Conservation (phyloP, 2,797 vertebrate genomes). For the Sebastes melanostomus region DNA sequence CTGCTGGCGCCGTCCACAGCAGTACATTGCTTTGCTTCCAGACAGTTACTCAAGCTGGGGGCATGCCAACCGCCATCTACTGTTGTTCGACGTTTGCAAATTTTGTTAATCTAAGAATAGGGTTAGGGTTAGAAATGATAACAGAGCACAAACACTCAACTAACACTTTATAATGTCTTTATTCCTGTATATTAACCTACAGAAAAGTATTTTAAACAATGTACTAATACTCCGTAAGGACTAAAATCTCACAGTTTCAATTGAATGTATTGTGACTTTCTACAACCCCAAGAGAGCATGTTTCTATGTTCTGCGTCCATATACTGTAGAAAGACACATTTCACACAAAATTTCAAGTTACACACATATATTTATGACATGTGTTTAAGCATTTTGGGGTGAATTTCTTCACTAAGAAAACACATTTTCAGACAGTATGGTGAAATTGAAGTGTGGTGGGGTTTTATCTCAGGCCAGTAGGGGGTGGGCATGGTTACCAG, state of each 20-base stretch:
- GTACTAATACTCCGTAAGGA: background rate
- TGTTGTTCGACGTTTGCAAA: accelerated
- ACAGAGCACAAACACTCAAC: background rate
- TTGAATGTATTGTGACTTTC: background rate
- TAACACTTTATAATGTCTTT: background rate
- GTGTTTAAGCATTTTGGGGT: background rate
- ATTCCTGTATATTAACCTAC: background rate
- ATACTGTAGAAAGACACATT: background rate
- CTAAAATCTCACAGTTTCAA: background rate
- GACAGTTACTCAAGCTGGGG: too few species aligned
- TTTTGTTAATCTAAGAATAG: background rate
- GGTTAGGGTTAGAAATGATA: background rate
- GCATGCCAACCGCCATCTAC: too few species aligned
- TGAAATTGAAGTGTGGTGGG: background rate
- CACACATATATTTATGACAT: background rate
- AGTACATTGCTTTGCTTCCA: too few species aligned
- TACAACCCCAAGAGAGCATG: background rate
- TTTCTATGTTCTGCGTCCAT: background rate
- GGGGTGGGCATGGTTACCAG: conserved; percentile 36
- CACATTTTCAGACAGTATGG: background rate
- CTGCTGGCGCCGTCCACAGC: too few species aligned
- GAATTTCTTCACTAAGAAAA: background rate
- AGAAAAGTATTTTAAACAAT: background rate
- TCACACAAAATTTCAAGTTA: background rate
- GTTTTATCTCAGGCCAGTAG: conserved; percentile 58